Evolutionary conservation across 2,888 invertebrate genomes (phyloP), one percentile per base, ranked within the genome.

Genomic region (Holacanthella duospinosa): DNA sequence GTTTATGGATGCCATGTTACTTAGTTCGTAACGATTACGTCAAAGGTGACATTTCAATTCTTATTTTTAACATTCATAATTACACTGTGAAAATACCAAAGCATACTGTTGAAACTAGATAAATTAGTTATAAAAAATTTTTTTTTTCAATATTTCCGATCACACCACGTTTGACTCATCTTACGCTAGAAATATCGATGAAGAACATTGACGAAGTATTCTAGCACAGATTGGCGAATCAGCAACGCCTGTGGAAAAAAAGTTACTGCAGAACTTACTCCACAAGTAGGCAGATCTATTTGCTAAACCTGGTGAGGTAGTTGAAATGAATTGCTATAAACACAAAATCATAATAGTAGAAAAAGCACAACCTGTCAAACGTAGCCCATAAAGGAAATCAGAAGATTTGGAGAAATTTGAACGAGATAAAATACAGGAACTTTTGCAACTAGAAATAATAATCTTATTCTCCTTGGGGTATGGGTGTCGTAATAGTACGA

Each of bases 381-480:
- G 36, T 1, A 43, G 44, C 2, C 66, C 66, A 1, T 66, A 66
- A 28, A 25, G 66, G 36, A 66, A 66, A 54, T 48, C 66, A 16
- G 28, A 56, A 0, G 55, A 61, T 29, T 29, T 66, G 26, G 62
- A 64, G 44, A 2, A 53, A 21, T 66, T 64, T 58, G 66, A 66
- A 28, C 19, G 62, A 29, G 61, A 62, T 21, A 62, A 58, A 19
- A 64, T 66, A 9, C 16, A 58, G 55, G 64, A 66, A 44, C 53
- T 66, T 16, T 61, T 66, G 53, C 28, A 58, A 29, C 57, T 58
- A 12, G 55, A 36, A 29, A 55, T 66, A 3, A 63, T 66, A n/a
- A 1, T 54, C 55, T 29, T 25, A 48, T 24, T 60, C 60, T 1
- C 58, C 64, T 24, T 66, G 66, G 66, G 43, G 59, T 2, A 62